Evolutionary conservation across 2,113 vertebrate species (phyloP).

Genomic region (Channa argus): DNA sequence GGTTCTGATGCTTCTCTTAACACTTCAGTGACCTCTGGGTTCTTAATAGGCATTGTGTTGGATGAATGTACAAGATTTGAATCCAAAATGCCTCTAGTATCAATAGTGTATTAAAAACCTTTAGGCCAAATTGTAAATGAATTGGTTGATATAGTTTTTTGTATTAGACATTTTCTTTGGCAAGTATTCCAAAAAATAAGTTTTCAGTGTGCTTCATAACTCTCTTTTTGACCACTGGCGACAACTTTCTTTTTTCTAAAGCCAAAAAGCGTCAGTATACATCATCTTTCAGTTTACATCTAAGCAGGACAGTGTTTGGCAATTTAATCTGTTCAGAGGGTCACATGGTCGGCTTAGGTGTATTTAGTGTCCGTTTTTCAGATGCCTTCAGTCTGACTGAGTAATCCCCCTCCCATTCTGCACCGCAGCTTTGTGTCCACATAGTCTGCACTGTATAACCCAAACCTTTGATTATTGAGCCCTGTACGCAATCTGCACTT

Average conservation of each 20-base stretch:
- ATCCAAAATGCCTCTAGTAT: conserved; percentile 49
- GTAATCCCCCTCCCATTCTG: conserved; percentile 26
- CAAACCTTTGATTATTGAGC: background rate
- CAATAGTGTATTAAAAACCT: conserved; percentile 51
- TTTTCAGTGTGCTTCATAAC: background rate
- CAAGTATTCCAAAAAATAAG: background rate
- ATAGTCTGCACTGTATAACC: background rate
- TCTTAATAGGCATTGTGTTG: background rate
- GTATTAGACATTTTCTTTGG: conserved; percentile 10
- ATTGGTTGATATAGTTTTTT: background rate
- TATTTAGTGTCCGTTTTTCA: conserved; percentile 39
- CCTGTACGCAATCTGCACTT: background rate
- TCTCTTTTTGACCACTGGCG: background rate
- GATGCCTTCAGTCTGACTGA: conserved; percentile 32
- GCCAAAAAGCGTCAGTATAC: conserved; percentile 1
- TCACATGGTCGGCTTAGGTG: conserved; percentile 35
- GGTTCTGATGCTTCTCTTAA: background rate
- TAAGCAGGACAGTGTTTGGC: background rate
- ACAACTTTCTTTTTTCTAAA: background rate
- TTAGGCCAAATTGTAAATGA: conserved; percentile 15
- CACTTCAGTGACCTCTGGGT: background rate
- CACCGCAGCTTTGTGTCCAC: background rate
- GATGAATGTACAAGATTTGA: conserved; percentile 32
- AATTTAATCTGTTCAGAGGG: conserved; percentile 33
- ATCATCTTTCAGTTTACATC: background rate